phyloP scores from a whole-genome alignment of 30 jellyfish, hydroid and myxozoan genomes.

The Hydra vulgaris region DNA sequence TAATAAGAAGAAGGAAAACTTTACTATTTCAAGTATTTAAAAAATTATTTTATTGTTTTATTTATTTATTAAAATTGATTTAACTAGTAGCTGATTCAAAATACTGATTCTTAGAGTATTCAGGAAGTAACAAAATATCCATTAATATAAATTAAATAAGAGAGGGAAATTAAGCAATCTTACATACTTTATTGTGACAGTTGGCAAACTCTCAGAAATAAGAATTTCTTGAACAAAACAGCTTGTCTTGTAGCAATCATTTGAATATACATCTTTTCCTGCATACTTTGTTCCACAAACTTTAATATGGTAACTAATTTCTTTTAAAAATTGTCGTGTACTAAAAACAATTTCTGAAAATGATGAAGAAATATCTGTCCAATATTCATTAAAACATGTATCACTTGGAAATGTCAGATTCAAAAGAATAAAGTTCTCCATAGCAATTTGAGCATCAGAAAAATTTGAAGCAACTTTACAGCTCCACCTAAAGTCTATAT shows the following conservation, averaged over 20 bases:
- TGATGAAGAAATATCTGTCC: background rate
- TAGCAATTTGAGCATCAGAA: background rate
- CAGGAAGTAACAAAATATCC: no score
- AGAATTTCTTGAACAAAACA: background rate
- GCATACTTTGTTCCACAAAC: constrained; percentile 5
- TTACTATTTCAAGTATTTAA: no score
- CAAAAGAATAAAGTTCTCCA: background rate
- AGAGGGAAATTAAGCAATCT: no score
- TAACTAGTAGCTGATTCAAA: no score
- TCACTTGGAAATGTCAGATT: background rate
- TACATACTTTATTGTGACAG: constrained; percentile 10
- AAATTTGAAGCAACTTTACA: constrained; percentile 19
- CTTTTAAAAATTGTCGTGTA: constrained; percentile 14
- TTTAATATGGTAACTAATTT: constrained; percentile 2
- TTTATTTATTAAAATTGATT: no score
- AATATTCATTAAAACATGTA: background rate
- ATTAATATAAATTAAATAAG: no score
- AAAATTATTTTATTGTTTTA: no score
- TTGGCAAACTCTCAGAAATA: constrained; percentile 16
- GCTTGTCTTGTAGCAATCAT: background rate
- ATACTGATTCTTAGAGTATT: no score
- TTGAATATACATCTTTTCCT: background rate
- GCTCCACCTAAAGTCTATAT: constrained; percentile 32
- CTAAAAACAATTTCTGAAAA: background rate
- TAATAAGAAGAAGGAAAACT: no score